These are phyloP conservation scores for Chlorospingus flavigularis DNA, from an alignment of 2,797 vertebrate genomes.

Conservation along the genomic window DNA sequence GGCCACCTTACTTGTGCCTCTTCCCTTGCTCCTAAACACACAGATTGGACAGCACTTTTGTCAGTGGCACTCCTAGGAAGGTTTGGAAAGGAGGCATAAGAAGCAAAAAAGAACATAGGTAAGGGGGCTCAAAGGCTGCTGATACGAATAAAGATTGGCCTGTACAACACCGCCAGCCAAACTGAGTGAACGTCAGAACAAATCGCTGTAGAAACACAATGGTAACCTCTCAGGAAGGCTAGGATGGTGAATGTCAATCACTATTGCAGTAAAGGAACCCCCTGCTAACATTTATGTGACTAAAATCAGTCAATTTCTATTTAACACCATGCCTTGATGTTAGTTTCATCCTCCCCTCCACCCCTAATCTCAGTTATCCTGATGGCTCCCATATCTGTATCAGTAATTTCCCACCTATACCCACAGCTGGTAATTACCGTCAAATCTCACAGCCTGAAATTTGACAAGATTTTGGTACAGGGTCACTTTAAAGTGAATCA, in stretches of 20 bases:
- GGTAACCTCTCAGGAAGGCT: neutral
- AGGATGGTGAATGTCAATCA: neutral
- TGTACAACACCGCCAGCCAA: neutral
- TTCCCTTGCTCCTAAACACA: neutral
- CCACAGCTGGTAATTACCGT: neutral
- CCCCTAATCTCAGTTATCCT: neutral
- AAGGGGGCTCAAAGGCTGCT: neutral
- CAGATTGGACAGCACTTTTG: neutral
- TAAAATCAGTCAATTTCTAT: neutral
- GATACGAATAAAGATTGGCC: rapidly evolving
- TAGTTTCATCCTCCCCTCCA: neutral
- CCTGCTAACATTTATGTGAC: neutral
- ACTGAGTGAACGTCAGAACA: neutral
- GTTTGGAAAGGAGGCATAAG: neutral
- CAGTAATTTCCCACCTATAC: neutral
- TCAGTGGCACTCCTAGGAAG: neutral
- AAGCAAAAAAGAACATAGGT: neutral
- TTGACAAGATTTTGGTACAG: neutral
- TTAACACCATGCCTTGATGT: neutral
- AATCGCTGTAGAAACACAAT: neutral
- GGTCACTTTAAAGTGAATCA: neutral
- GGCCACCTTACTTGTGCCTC: neutral
- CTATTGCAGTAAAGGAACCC: neutral
- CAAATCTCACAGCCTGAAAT: neutral
- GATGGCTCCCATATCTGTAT: neutral